These are phyloP conservation scores for Abscondita cerata DNA, from an alignment of 2,888 invertebrate species.

Conservation along the genomic window DNA sequence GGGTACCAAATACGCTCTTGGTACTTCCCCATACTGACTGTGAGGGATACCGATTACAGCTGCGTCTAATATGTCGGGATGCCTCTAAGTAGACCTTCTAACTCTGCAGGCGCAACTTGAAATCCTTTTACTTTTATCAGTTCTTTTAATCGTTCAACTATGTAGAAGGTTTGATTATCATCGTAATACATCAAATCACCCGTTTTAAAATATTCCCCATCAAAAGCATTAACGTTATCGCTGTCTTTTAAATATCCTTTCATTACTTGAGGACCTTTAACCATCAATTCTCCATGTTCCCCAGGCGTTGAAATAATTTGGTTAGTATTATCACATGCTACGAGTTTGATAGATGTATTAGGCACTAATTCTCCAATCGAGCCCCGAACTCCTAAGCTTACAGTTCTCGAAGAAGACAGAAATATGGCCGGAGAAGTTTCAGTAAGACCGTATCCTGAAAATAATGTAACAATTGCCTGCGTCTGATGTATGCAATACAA, in stretches of 20 bases:
- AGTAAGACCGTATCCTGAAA: conserved; percentile 72
- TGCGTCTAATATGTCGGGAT: conserved; percentile 79
- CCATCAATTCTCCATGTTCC: conserved; percentile 73
- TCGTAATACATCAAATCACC: conserved; percentile 69
- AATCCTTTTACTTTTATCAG: conserved; percentile 76
- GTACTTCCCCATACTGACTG: conserved; percentile 71
- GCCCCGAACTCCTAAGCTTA: conserved; percentile 39
- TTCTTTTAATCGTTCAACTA: conserved; percentile 82
- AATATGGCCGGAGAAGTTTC: conserved; percentile 66
- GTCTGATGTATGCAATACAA: conserved; percentile 18
- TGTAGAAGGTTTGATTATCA: conserved; percentile 69
- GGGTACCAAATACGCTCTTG: conserved; percentile 73
- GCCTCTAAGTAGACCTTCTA: conserved; percentile 74
- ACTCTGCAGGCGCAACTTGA: conserved; percentile 86
- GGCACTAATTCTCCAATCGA: conserved; percentile 67
- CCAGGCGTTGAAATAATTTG: conserved; percentile 47
- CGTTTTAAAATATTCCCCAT: conserved; percentile 76
- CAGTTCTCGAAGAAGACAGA: conserved; percentile 18
- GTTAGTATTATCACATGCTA: conserved; percentile 57
- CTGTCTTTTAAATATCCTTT: conserved; percentile 78
- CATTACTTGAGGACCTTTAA: conserved; percentile 84
- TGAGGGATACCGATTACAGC: conserved; percentile 82
- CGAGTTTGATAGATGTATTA: conserved; percentile 70
- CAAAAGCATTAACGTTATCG: conserved; percentile 73
- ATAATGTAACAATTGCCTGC: not conserved